These are phyloP conservation scores for Eleutherodactylus coqui DNA, from an alignment of 2,797 vertebrate genomes.

Conservation along the genomic window DNA sequence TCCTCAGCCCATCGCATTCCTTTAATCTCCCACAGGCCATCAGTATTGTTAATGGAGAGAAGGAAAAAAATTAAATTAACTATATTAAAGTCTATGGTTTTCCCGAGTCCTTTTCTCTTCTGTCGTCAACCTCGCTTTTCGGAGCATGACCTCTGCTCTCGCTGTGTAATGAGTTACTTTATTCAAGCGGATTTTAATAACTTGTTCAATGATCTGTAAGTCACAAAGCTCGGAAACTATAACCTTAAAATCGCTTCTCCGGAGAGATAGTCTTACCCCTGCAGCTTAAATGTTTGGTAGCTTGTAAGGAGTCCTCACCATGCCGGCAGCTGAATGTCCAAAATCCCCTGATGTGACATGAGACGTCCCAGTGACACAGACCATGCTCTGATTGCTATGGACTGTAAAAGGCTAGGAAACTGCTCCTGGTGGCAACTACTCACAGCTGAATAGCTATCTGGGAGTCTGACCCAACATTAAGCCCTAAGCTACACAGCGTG, in stretches of 20 bases:
- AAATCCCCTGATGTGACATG: slow-evolving; percentile 1
- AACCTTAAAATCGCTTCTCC: slow-evolving; percentile 23
- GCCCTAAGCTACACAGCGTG: background rate
- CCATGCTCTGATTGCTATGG: background rate
- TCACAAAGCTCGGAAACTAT: slow-evolving; percentile 19
- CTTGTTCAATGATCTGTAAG: slow-evolving; percentile 46
- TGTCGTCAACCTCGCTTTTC: background rate
- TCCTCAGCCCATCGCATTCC: background rate
- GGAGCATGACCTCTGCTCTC: slow-evolving; percentile 36
- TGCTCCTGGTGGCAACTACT: background rate
- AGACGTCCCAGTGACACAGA: background rate
- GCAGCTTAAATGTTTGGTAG: background rate
- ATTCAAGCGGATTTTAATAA: slow-evolving; percentile 47
- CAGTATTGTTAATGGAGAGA: background rate
- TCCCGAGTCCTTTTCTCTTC: background rate
- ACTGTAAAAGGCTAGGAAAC: background rate
- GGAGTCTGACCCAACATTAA: background rate
- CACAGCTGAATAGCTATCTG: background rate
- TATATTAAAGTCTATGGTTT: background rate
- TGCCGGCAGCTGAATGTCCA: background rate
- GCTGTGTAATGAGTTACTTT: slow-evolving; percentile 48
- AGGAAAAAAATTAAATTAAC: slow-evolving; percentile 13
- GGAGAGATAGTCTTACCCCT: background rate
- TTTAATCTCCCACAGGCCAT: background rate
- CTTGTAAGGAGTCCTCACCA: background rate